Percentiles rank a stretch among this genome's conserved stretches.
phyloP scores from a whole-genome alignment of 2,888 invertebrate genomes.

The Hirtodrosophila duncani region DNA sequence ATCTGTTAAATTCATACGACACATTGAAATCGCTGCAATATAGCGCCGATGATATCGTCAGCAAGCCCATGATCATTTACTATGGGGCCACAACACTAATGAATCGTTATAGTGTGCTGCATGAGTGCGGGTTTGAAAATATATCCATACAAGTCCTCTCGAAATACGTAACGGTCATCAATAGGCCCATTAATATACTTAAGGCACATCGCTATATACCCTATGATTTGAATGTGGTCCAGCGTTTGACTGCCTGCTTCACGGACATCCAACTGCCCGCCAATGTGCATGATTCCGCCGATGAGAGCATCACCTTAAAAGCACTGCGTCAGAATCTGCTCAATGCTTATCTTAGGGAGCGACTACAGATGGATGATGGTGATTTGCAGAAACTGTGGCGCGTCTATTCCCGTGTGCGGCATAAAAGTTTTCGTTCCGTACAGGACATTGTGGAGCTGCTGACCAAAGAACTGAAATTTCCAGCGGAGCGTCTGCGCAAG shows the following conservation, averaged over 20 bases:
- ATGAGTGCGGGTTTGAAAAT: constrained; percentile 81
- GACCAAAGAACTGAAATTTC: constrained; percentile 80
- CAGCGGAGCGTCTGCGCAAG: constrained; percentile 79
- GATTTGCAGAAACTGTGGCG: constrained; percentile 75
- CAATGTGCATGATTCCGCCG: constrained; percentile 17
- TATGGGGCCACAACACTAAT: constrained; percentile 81
- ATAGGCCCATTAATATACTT: constrained; percentile 74
- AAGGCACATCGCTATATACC: constrained; percentile 78
- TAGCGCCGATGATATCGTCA: constrained; percentile 79
- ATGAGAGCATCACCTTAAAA: constrained; percentile 64
- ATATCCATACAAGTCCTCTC: constrained; percentile 77
- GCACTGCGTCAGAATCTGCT: constrained; percentile 70
- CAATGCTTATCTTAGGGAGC: constrained; percentile 75
- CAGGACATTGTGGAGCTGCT: constrained; percentile 81
- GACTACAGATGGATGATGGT: constrained; percentile 76
- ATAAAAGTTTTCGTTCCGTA: constrained; percentile 79
- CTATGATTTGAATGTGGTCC: constrained; percentile 74
- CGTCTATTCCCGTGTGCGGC: constrained; percentile 73
- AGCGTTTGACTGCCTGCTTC: constrained; percentile 71
- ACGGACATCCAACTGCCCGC: constrained; percentile 44
- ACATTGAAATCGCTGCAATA: constrained; percentile 76
- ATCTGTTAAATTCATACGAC: constrained; percentile 62
- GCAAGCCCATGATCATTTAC: constrained; percentile 81
- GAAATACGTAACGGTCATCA: constrained; percentile 75
- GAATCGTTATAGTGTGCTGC: constrained; percentile 82